phyloP scores from a whole-genome alignment of 2,113 vertebrate genomes.

The Crocuta crocuta region DNA sequence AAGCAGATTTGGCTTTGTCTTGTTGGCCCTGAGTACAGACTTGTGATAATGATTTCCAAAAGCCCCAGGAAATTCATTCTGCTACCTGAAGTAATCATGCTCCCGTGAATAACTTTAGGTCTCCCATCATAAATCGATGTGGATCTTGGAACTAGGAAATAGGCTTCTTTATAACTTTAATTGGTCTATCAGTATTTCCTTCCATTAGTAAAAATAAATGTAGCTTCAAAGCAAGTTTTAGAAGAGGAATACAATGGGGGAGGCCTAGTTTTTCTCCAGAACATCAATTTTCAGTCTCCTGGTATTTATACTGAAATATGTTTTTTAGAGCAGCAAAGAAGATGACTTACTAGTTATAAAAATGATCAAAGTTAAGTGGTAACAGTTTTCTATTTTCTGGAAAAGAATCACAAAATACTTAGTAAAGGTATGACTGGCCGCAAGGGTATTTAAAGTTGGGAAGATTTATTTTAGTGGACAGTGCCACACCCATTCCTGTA shows the following conservation, averaged over 20 bases:
- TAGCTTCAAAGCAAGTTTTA: neutral
- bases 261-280: neutral
- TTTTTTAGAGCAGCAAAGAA: neutral
- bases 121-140: neutral
- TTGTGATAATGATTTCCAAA: neutral
- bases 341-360: neutral
- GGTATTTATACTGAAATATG: neutral
- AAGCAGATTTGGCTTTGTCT: neutral
- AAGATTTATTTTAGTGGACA: neutral
- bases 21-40: neutral
- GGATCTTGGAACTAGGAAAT: neutral
- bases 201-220: constrained; percentile 24
- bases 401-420: constrained; percentile 5
- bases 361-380: neutral
- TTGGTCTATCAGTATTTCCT: neutral
- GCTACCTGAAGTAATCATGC: neutral
- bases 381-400: neutral
- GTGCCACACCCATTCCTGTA: neutral
- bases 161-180: neutral
- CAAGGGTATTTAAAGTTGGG: neutral
- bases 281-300: neutral
- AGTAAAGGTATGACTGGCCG: neutral
- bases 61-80: constrained; percentile 21
- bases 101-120: neutral
- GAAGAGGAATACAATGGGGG: neutral